Conservation (phyloP, 2,113 vertebrate genomes). For the Aleadryas rufinucha region DNA sequence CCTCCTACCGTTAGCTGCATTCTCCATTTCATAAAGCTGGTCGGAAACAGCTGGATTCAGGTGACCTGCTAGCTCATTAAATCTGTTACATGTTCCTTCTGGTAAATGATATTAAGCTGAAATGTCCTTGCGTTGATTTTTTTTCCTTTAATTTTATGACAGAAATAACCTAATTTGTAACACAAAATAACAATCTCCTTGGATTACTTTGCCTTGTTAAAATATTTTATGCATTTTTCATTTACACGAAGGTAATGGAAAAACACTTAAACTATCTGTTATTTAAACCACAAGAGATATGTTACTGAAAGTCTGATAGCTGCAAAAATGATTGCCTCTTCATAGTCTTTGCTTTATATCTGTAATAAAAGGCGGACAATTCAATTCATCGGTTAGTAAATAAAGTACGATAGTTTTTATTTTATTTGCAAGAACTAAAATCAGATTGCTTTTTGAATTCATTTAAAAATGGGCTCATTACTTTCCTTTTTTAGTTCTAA, state of each 20-base stretch:
- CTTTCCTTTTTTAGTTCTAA: conserved; percentile 60
- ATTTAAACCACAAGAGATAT: conserved; percentile 92
- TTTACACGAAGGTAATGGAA: conserved; percentile 83
- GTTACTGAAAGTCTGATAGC: conserved; percentile 83
- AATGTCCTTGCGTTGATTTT: conserved; percentile 82
- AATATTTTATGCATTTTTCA: conserved; percentile 88
- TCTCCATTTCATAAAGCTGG: conserved; percentile 78
- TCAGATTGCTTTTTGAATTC: conserved; percentile 78
- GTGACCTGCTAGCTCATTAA: conserved; percentile 88
- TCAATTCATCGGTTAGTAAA: conserved; percentile 93
- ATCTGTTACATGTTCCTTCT: conserved; percentile 81
- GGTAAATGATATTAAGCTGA: conserved; percentile 86
- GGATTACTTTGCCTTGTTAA: conserved; percentile 87
- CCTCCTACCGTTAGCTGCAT: conserved; percentile 79
- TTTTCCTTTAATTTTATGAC: conserved; percentile 85
- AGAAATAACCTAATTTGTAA: conserved; percentile 89
- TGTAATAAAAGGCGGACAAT: conserved; percentile 92
- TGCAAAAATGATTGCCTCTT: conserved; percentile 92
- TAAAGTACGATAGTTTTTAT: conserved; percentile 83
- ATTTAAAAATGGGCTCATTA: conserved; percentile 72
- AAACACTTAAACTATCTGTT: conserved; percentile 92
- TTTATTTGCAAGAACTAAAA: conserved; percentile 76
- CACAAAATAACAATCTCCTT: conserved; percentile 85
- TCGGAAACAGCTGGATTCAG: conserved; percentile 87
- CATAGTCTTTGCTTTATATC: conserved; percentile 89